Evolutionary conservation across 2,113 vertebrate genomes (phyloP).

Genomic region (Hypomesus transpacificus): DNA sequence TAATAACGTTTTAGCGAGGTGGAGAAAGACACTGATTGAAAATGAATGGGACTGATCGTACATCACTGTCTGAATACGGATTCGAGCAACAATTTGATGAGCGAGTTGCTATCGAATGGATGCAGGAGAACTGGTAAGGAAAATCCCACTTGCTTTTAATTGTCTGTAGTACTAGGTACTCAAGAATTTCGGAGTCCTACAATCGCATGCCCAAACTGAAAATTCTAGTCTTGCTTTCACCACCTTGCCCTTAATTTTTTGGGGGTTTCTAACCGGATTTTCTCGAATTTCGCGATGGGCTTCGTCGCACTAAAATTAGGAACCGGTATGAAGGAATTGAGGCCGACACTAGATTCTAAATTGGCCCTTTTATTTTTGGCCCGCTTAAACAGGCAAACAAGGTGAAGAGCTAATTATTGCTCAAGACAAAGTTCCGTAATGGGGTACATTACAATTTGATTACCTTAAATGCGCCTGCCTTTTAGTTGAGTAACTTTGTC

Average conservation of each 20-base stretch:
- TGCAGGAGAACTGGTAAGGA: slow-evolving; percentile 75
- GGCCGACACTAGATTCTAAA: too few species aligned
- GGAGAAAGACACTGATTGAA: not conserved
- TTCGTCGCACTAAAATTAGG: not conserved
- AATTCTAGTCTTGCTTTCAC: too few species aligned
- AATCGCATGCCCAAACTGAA: too few species aligned
- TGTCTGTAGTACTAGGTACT: too few species aligned
- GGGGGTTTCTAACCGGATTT: not conserved
- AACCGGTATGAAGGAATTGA: not conserved
- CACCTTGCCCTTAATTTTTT: not conserved
- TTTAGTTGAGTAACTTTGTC: not conserved
- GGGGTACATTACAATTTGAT: too few species aligned
- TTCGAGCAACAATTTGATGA: slow-evolving; percentile 65
- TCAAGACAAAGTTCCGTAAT: too few species aligned
- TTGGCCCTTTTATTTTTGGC: too few species aligned
- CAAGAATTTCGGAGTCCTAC: too few species aligned
- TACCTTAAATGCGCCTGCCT: too few species aligned
- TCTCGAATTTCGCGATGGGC: not conserved
- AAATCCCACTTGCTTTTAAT: not conserved
- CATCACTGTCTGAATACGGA: slow-evolving; percentile 50
- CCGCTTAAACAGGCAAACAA: too few species aligned
- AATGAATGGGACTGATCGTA: slow-evolving; percentile 23
- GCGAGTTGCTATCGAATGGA: slow-evolving; percentile 53
- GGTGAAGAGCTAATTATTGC: too few species aligned
- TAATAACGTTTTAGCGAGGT: not conserved